phyloP scores from a whole-genome alignment of 2,797 vertebrate species.

The Hemitrygon akajei region DNA sequence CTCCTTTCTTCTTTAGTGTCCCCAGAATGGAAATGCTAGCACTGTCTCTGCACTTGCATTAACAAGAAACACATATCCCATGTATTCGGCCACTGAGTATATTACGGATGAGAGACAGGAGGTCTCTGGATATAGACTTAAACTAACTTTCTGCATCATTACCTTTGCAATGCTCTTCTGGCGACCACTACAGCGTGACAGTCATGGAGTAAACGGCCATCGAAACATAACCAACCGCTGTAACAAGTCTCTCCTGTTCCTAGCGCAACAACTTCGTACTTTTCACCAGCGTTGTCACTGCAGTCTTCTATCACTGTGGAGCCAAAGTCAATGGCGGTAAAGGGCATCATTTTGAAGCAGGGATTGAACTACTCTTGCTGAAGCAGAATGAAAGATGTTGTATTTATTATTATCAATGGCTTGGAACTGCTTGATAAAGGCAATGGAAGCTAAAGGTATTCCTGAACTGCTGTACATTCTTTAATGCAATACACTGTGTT shows the following conservation, averaged over 20 bases:
- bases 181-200: conserved; percentile 49
- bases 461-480: neutral
- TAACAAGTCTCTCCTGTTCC: conserved; percentile 48
- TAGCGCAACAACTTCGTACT: conserved; percentile 52
- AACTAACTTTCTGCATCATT: conserved; percentile 15
- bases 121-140: neutral
- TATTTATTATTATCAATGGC: neutral
- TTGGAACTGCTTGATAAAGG: neutral
- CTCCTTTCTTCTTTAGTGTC: neutral
- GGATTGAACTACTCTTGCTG: neutral
- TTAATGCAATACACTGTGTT: neutral
- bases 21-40: neutral
- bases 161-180: conserved; percentile 54
- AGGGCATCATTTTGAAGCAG: neutral
- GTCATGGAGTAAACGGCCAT: conserved; percentile 49
- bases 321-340: neutral
- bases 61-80: neutral
- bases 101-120: neutral
- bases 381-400: neutral
- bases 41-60: neutral
- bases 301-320: conserved; percentile 18
- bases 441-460: neutral
- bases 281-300: conserved; percentile 41
- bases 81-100: neutral
- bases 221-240: conserved; percentile 48